Conservation (phyloP, 1,140 invertebrate species). For the Berghia stephanieae region DNA sequence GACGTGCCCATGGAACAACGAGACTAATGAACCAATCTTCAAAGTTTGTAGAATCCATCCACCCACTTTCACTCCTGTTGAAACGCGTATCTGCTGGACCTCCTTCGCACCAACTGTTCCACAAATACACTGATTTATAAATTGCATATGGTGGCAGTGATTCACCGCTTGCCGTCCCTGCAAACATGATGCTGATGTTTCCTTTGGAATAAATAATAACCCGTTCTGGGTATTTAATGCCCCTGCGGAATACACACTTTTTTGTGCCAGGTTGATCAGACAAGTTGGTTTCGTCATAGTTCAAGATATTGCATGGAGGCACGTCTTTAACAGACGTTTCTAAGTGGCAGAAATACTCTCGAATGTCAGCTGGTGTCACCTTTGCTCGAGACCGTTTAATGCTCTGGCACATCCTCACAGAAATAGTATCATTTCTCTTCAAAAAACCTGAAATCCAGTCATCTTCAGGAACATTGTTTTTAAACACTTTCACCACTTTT, state of each 20-base stretch:
- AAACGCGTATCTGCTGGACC: slow-evolving; percentile 50
- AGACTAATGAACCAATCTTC: slow-evolving; percentile 54
- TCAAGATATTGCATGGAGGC: slow-evolving; percentile 15
- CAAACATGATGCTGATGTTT: slow-evolving; percentile 22
- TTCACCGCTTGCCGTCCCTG: slow-evolving; percentile 44
- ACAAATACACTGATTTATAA: slow-evolving; percentile 60
- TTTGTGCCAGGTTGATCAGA: slow-evolving; percentile 63
- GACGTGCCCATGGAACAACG: slow-evolving; percentile 45
- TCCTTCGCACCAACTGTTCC: slow-evolving; percentile 51
- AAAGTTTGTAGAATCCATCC: slow-evolving; percentile 62
- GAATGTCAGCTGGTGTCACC: background rate
- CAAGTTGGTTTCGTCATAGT: slow-evolving; percentile 67
- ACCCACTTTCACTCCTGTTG: slow-evolving; percentile 53
- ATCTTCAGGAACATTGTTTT: slow-evolving; percentile 3
- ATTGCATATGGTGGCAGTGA: slow-evolving; percentile 59
- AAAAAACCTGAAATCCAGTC: slow-evolving; percentile 5
- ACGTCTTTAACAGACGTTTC: slow-evolving; percentile 14
- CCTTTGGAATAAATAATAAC: slow-evolving; percentile 58
- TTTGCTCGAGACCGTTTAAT: slow-evolving; percentile 14
- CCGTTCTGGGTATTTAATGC: slow-evolving; percentile 58
- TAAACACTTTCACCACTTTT: background rate
- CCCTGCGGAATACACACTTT: slow-evolving; percentile 56
- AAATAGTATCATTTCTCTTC: background rate
- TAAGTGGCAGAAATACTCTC: slow-evolving; percentile 14
- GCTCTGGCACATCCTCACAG: slow-evolving; percentile 14